These are phyloP conservation scores for Notothenia coriiceps DNA, from an alignment of 2,113 vertebrate genomes.

Conservation along the genomic window DNA sequence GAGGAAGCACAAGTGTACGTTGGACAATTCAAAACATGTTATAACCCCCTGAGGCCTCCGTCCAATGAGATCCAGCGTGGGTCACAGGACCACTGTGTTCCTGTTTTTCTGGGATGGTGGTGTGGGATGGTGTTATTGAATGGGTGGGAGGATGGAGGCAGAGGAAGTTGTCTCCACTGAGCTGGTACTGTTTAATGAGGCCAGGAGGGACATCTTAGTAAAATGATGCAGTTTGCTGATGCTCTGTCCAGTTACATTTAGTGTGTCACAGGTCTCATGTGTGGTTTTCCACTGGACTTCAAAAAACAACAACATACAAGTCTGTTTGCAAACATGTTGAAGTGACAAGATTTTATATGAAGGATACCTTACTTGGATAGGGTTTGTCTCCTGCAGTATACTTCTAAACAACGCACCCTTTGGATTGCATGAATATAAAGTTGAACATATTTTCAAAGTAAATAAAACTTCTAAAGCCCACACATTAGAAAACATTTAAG, in stretches of 20 bases:
- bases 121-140: conserved; percentile 21
- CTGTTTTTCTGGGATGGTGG: conserved; percentile 33
- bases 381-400: not conserved
- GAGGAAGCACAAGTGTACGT: conserved; percentile 42
- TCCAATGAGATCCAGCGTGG: conserved; percentile 1
- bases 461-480: too few relatives aligned
- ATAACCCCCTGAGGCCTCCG: conserved; percentile 7
- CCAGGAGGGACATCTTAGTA: not conserved
- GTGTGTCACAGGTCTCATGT: not conserved
- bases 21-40: conserved; percentile 61
- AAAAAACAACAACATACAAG: not conserved
- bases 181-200: not conserved
- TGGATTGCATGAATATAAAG: not conserved
- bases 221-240: not conserved
- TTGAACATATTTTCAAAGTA: too few relatives aligned
- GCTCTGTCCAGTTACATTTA: not conserved
- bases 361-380: too few relatives aligned
- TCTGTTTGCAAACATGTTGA: not conserved
- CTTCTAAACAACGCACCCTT: not conserved
- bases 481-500: too few relatives aligned
- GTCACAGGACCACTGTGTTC: conserved; percentile 30
- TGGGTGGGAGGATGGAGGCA: not conserved
- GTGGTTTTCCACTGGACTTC: not conserved
- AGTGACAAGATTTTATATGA: too few relatives aligned
- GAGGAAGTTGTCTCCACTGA: not conserved